phyloP scores from a whole-genome alignment of 2,113 vertebrate genomes.

The Xiphophorus hellerii region DNA sequence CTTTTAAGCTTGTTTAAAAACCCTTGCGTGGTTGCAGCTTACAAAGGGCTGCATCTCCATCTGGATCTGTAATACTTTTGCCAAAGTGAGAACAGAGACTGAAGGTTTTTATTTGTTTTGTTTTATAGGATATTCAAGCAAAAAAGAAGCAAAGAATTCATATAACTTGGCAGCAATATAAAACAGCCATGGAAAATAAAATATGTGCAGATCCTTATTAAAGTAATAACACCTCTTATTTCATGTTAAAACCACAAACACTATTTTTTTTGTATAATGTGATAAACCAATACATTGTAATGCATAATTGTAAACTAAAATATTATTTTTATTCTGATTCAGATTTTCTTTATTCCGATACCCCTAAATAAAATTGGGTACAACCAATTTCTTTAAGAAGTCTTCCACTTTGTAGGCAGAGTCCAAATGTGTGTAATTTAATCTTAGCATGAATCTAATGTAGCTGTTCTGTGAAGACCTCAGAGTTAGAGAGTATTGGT shows the following conservation, averaged over 20 bases:
- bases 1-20: constrained; percentile 8
- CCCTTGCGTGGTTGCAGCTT: constrained; percentile 3
- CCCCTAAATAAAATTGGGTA: neutral
- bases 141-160: neutral
- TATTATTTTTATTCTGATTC: neutral
- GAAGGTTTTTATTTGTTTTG: neutral
- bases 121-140: neutral
- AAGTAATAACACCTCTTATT: no score
- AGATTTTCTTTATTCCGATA: neutral
- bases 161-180: neutral
- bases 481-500: neutral
- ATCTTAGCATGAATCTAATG: neutral
- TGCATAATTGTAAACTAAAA: no score
- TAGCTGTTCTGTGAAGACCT: neutral
- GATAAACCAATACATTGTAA: no score
- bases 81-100: no score
- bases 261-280: no score
- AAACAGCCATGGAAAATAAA: neutral
- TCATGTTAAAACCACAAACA: neutral
- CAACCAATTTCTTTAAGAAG: neutral
- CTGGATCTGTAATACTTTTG: neutral
- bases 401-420: neutral
- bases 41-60: constrained; percentile 18
- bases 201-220: neutral
- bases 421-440: neutral